Base-by-base conservation (phyloP, 2,113 vertebrate genomes). In the Procapra przewalskii region DNA sequence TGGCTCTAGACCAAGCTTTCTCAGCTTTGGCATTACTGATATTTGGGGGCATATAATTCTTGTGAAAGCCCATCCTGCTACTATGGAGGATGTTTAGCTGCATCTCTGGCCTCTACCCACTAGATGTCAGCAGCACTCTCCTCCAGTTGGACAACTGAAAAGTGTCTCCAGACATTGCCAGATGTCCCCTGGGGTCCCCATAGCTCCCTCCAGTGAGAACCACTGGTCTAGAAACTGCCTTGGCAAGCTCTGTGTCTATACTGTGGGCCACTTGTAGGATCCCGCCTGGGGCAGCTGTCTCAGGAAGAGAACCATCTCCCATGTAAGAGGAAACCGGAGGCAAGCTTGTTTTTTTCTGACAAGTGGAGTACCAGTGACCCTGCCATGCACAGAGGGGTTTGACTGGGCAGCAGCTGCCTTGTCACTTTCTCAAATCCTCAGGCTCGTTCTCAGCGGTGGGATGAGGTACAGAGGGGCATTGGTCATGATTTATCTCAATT, bases 111-210 rank as follows among this genome's bases (percentile, higher is more conserved):
- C 7, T 92, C 62, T 90, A 10, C 14, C 88, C 96, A 64, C 90
- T 97, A 97, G 96, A 77, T 75, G 94, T 31, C 91, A 96, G 55
- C 45, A 95, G 57, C 77, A 84, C 67, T 25, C 33, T 92, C 13
- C 4, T 31, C 21, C 43, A 59, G 12, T 40, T 95, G 87, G 84
- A 87, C 36, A 23, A 54, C 36, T 1, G 25, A 84, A 64, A 64
- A 79, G 43, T 36, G 83, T 84, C 48, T 50, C 40, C 8, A 23
- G 40, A 84, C 27, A 5, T 23, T 43, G 60, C 15, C 45, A 57
- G 3, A 52, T 23, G 77, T 91, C 55, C 19, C 7, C 88, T 15
- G 3, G 6, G 27, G 15, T 15, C 57, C 80, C n/a, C 79, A 85
- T 71, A 6, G 27, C n/a, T 55, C 52, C 82, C 27, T 90, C 19